phyloP scores from a whole-genome alignment of 2,113 vertebrate genomes.

The Fukomys damarensis region DNA sequence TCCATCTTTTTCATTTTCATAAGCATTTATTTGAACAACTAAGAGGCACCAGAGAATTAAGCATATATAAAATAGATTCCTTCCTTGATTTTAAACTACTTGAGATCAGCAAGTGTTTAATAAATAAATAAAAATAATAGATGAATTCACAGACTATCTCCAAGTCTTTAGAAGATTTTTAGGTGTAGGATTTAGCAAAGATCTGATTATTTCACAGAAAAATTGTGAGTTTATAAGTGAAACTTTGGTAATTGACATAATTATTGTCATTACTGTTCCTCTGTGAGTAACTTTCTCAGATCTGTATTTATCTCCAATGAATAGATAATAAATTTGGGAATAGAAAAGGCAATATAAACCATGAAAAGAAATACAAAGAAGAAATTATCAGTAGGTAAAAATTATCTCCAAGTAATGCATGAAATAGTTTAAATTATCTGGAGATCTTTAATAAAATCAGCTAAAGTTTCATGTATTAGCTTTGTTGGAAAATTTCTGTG shows the following conservation, averaged over 20 bases:
- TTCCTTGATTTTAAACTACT: neutral
- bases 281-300: neutral
- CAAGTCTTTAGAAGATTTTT: neutral
- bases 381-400: neutral
- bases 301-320: neutral
- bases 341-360: neutral
- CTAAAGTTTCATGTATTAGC: neutral
- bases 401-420: neutral
- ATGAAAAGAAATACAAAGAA: neutral
- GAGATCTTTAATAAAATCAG: neutral
- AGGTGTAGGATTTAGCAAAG: neutral
- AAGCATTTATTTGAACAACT: neutral
- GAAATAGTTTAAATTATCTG: neutral
- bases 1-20: neutral
- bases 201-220: neutral
- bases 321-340: neutral
- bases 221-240: neutral
- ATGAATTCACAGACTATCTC: neutral
- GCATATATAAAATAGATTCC: neutral
- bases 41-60: neutral
- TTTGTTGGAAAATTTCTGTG: conserved; percentile 16
- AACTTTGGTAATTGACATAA: neutral
- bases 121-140: neutral
- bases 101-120: too few species aligned
- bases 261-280: neutral